A percentile compares a stretch with the other conserved stretches of the same genome.
These are phyloP conservation scores for Micoletzkya japonica DNA, from an alignment of 2,888 invertebrate species.

Conservation along the genomic window DNA sequence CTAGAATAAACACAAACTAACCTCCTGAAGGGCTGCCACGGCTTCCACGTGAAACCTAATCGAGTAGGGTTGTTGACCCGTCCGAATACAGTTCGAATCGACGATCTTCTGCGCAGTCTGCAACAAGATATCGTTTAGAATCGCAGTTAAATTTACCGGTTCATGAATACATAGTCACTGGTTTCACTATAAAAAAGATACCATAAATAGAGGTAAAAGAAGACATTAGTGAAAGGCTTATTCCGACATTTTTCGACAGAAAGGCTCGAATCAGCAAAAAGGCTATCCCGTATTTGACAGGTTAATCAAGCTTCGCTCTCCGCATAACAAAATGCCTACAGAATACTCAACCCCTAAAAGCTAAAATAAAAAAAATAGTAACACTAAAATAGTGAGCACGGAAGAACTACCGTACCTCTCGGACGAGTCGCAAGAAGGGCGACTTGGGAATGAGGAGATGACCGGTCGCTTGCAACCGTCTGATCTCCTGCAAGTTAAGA, in stretches of 20 bases:
- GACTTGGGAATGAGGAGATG: conserved; percentile 24
- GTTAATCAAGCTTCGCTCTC: background rate
- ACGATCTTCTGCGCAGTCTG: conserved; percentile 8
- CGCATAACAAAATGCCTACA: background rate
- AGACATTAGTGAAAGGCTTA: background rate
- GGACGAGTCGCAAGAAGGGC: conserved; percentile 26
- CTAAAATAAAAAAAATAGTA: background rate
- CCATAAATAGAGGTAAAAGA: background rate
- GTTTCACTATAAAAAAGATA: background rate
- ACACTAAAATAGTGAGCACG: too few relatives aligned
- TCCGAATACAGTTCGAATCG: too few relatives aligned
- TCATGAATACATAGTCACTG: background rate
- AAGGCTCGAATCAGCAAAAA: background rate
- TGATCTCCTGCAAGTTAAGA: conserved; percentile 28
- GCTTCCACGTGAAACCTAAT: conserved; percentile 9
- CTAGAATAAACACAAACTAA: too few relatives aligned
- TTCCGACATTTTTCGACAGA: background rate
- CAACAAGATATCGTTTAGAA: too few relatives aligned
- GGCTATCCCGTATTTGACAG: background rate
- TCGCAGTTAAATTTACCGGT: too few relatives aligned
- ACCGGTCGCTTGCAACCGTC: conserved; percentile 15
- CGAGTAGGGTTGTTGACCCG: too few relatives aligned
- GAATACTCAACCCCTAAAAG: background rate
- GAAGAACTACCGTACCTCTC: conserved; percentile 10
- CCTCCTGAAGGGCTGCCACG: conserved; percentile 20